These are phyloP conservation scores for Rallus crepitans DNA, from an alignment of 2,797 vertebrate genomes.

Conservation along the genomic window DNA sequence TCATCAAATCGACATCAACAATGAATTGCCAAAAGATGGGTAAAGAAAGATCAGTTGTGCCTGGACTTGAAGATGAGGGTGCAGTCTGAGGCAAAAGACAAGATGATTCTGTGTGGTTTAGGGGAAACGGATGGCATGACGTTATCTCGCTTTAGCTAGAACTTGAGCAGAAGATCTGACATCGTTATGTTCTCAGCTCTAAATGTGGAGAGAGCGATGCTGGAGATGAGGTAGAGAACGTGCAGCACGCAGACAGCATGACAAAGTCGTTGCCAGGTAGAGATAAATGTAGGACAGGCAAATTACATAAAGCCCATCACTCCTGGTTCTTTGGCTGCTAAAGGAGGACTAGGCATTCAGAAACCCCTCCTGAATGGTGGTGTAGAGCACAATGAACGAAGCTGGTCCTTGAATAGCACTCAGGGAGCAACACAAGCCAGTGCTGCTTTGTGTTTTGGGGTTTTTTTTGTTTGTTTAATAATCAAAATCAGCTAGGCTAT, in stretches of 20 bases:
- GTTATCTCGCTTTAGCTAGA: neutral
- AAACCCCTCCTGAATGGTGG: neutral
- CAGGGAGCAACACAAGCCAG: neutral
- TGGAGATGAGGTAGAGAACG: neutral
- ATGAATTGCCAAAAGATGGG: neutral
- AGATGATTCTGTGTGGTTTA: neutral
- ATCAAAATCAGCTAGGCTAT: neutral
- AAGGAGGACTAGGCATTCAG: neutral
- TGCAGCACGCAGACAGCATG: neutral
- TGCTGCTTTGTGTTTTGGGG: neutral
- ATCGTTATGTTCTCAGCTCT: conserved; percentile 21
- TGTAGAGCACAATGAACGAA: neutral
- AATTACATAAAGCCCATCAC: conserved; percentile 6
- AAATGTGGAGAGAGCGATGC: conserved; percentile 1
- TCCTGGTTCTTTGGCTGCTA: neutral
- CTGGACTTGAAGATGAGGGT: neutral
- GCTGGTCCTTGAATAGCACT: neutral
- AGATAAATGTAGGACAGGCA: conserved; percentile 21
- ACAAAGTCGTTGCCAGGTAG: conserved; percentile 32
- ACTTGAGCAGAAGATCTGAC: conserved; percentile 19
- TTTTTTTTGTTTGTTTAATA: neutral
- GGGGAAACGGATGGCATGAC: neutral
- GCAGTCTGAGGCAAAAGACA: neutral
- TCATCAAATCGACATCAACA: neutral
- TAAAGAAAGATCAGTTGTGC: neutral